phyloP scores from a whole-genome alignment of 2,797 vertebrate genomes.

The Acridotheres tristis region DNA sequence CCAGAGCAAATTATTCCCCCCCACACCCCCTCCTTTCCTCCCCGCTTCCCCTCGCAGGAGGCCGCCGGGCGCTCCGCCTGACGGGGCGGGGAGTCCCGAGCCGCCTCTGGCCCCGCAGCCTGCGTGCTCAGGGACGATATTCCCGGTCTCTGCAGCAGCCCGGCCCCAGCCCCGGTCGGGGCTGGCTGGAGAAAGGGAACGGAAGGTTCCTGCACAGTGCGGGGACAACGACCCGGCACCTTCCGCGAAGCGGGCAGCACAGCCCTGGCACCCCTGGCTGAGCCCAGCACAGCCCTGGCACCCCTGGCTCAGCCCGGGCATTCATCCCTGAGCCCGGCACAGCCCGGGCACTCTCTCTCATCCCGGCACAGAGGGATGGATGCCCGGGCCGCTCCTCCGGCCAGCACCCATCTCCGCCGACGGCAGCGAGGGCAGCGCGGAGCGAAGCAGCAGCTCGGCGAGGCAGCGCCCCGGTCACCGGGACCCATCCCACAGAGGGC shows the following conservation, averaged over 20 bases:
- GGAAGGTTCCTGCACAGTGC: fast-evolving
- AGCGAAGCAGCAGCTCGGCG: background rate
- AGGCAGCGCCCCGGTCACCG: background rate
- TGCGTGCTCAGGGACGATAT: fast-evolving
- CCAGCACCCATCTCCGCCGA: background rate
- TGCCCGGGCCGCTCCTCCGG: fast-evolving
- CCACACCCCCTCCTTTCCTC: too few relatives aligned
- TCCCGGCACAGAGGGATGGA: background rate
- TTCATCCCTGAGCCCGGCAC: fast-evolving
- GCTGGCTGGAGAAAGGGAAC: fast-evolving
- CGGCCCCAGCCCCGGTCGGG: fast-evolving
- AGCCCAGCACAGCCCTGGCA: too few relatives aligned
- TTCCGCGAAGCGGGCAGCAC: background rate
- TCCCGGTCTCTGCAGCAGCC: too few relatives aligned
- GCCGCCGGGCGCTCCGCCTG: background rate
- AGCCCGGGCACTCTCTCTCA: background rate
- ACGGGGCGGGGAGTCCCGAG: background rate
- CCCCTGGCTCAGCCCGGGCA: too few relatives aligned
- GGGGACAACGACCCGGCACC: too few relatives aligned
- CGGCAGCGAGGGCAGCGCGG: background rate
- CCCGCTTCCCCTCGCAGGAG: background rate
- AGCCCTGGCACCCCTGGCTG: too few relatives aligned
- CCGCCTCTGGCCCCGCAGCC: background rate
- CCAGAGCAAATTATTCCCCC: background rate
- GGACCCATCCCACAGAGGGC: background rate